phyloP scores from a whole-genome alignment of 2,888 invertebrate species.

The Melanophora roralis region DNA sequence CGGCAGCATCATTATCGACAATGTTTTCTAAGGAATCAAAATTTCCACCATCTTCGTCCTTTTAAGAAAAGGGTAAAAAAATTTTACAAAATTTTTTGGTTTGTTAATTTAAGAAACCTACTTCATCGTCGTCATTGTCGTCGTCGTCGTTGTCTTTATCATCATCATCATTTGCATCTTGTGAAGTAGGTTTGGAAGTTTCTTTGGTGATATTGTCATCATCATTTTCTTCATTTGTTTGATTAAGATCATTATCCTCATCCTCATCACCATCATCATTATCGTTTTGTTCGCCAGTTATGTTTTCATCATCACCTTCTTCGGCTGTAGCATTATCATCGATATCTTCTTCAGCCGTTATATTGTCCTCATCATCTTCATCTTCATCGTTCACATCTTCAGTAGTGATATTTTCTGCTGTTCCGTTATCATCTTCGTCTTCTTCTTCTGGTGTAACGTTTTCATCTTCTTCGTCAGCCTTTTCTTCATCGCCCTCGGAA shows the following conservation, averaged over 20 bases:
- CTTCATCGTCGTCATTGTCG: slow-evolving; percentile 78
- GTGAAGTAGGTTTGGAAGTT: slow-evolving; percentile 32
- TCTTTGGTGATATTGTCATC: slow-evolving; percentile 61
- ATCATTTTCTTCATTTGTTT: slow-evolving; percentile 59
- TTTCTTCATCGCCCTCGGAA: slow-evolving; percentile 75
- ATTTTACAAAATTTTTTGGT: background rate
- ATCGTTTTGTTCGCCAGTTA: slow-evolving; percentile 65
- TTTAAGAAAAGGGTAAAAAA: background rate
- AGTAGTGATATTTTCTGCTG: slow-evolving; percentile 71
- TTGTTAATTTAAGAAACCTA: slow-evolving; percentile 64
- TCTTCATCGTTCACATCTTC: slow-evolving; percentile 66
- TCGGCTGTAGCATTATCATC: slow-evolving; percentile 76
- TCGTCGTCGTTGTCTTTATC: no score
- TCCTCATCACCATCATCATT: slow-evolving; percentile 71
- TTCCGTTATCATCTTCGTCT: slow-evolving; percentile 71
- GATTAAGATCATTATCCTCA: slow-evolving; percentile 69
- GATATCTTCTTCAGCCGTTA: slow-evolving; percentile 70
- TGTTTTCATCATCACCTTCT: slow-evolving; percentile 73
- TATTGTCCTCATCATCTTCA: slow-evolving; percentile 70
- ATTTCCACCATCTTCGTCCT: slow-evolving; percentile 73
- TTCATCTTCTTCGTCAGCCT: slow-evolving; percentile 73
- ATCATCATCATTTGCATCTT: slow-evolving; percentile 67
- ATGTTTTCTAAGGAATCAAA: slow-evolving; percentile 75
- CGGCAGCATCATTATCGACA: slow-evolving; percentile 75
- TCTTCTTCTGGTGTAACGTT: slow-evolving; percentile 70